Evolutionary conservation across 2,888 invertebrate genomes (phyloP).

Genomic region (Anodontia alba): DNA sequence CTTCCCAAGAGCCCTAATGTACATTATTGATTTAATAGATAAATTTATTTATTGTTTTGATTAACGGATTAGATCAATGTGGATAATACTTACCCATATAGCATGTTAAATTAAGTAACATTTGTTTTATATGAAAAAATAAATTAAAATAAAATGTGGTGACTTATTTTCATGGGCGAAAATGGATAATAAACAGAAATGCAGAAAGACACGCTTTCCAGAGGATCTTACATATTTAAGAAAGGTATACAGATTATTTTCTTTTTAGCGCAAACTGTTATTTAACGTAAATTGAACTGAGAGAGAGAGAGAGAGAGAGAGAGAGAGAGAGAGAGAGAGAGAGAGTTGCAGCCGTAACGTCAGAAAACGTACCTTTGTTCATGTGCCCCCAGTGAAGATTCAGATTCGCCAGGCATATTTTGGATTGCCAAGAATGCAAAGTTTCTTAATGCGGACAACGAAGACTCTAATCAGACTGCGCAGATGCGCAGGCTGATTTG

Average conservation of each 20-base stretch:
- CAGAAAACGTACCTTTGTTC: too few species aligned
- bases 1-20: background rate
- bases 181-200: background rate
- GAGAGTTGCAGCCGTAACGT: too few species aligned
- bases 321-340: too few species aligned
- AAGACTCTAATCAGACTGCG: too few species aligned
- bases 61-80: background rate
- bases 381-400: too few species aligned
- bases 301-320: too few species aligned
- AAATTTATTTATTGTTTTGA: slow-evolving; percentile 9
- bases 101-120: slow-evolving; percentile 5
- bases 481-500: too few species aligned
- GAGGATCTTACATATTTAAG: background rate
- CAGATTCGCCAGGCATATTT: too few species aligned
- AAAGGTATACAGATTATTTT: background rate
- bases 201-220: background rate
- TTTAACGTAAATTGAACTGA: too few species aligned
- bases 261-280: too few species aligned
- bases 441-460: too few species aligned
- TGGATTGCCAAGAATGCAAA: too few species aligned
- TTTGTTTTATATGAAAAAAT: background rate
- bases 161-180: background rate
- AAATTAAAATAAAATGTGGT: background rate
- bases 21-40: background rate
- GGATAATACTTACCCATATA: background rate